Base-by-base conservation (phyloP, 2,888 invertebrate species). In the Lepidochitona cinerea region DNA sequence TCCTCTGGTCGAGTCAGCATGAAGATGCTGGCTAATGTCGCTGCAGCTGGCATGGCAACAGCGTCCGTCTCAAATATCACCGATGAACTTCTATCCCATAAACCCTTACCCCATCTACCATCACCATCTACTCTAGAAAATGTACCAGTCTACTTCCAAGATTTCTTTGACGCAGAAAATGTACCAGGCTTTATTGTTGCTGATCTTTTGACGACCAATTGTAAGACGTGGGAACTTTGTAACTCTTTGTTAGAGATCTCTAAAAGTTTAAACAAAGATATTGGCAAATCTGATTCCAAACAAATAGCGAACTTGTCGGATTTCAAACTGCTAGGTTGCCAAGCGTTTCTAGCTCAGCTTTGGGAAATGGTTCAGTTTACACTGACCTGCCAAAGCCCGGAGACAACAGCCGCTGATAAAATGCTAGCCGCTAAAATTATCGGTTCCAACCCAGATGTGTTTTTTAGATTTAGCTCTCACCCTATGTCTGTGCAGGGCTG, bases 1-100 rank as follows among this genome's bases (percentile, higher is more conserved):
- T 64, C 70, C 41, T 73, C 75, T 9, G 78, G 76, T 1, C 77
- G 75, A 70, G 68, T 78, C 18, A 83, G 81, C 53, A 80, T 85
- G 71, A 81, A 81, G 53, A 83, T 83, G n/a, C 73, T 88, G 5
- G 85, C 82, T n/a, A 85, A 75, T 71, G 85, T 85, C 7, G 88
- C 88, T 35, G 86, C 88, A 26, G 87, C 86, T n/a, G 88, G 87
- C 0, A 79, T 88, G 26, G 86, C 87, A 18, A 84, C 85, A 5
- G 85, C 86, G 26, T 83, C 85, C 14, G 79, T 87, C 2, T 80
- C 85, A 1, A 82, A 81, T 73, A 79, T 87, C 12, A 84, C 85
- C 49, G 88, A 88, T 67, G 86, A 88, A 72, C 78, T 89, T 37
- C 76, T 88, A 35, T 76, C 79, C 33, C 75, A 74, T 35, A 79